Percentiles rank a stretch among this genome's conserved stretches.
Evolutionary conservation across 2,888 invertebrate species (phyloP).

Genomic region (Melieria omissa): DNA sequence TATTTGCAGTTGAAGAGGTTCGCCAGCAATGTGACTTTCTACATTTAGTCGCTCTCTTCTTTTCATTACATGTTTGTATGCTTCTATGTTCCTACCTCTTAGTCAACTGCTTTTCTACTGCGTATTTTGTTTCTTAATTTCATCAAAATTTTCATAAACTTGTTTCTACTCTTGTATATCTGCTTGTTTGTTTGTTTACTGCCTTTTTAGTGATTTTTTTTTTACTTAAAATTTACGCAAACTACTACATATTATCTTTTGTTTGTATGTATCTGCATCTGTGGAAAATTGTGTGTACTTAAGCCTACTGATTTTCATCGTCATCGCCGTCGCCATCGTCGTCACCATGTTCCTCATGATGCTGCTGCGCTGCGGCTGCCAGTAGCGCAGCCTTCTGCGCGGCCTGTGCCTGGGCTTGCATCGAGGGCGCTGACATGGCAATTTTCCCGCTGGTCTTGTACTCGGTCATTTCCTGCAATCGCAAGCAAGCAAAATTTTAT

Average conservation of each 20-base stretch:
- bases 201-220: conserved; percentile 18
- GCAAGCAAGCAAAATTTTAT: conserved; percentile 15
- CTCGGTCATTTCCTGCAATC: conserved; percentile 66
- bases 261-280: conserved; percentile 44
- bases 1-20: no score
- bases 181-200: conserved; percentile 14
- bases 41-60: no score
- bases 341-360: conserved; percentile 65
- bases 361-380: conserved; percentile 62
- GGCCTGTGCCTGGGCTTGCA: conserved; percentile 64
- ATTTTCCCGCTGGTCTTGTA: conserved; percentile 68
- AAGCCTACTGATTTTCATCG: conserved; percentile 67
- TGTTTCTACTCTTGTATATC: conserved; percentile 16
- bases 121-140: no score
- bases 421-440: conserved; percentile 66
- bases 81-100: no score
- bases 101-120: no score
- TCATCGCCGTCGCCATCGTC: conserved; percentile 67
- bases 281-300: conserved; percentile 51
- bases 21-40: no score
- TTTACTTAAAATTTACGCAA: conserved; percentile 42
- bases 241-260: conserved; percentile 30
- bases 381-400: conserved; percentile 66
- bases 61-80: no score
- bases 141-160: no score